Conservation (phyloP, 2,888 invertebrate genomes). For the Parascotia fuliginaria region DNA sequence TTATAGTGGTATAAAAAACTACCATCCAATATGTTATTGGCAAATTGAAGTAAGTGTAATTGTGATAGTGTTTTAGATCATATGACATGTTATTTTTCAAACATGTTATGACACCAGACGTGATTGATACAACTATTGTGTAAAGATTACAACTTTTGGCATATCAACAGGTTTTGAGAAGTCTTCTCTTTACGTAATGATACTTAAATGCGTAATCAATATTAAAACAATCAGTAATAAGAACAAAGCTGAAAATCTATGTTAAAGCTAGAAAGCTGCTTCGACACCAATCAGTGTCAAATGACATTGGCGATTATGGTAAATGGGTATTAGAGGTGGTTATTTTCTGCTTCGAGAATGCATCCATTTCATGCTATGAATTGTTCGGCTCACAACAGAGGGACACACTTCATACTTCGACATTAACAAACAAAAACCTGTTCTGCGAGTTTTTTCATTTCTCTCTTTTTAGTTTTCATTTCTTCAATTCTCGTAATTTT, state of each 20-base stretch:
- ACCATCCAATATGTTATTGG: too few relatives aligned
- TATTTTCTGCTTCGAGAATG: slow-evolving; percentile 42
- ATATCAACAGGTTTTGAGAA: too few relatives aligned
- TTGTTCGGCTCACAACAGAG: slow-evolving; percentile 56
- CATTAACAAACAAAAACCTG: slow-evolving; percentile 75
- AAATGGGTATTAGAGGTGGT: slow-evolving; percentile 45
- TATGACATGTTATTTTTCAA: too few relatives aligned
- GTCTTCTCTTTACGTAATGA: not conserved
- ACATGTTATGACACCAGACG: too few relatives aligned
- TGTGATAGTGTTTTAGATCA: too few relatives aligned
- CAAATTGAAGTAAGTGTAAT: too few relatives aligned
- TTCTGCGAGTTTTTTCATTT: slow-evolving; percentile 56
- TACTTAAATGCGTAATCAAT: slow-evolving; percentile 17
- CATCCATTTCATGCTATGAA: slow-evolving; percentile 65
- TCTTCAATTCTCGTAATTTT: slow-evolving; percentile 78
- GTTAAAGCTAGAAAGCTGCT: slow-evolving; percentile 44
- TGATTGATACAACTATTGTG: too few relatives aligned
- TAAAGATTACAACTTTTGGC: too few relatives aligned
- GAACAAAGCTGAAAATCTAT: slow-evolving; percentile 40
- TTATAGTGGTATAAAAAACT: too few relatives aligned
- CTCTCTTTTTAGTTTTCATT: slow-evolving; percentile 70
- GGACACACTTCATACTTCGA: slow-evolving; percentile 68
- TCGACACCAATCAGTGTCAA: slow-evolving; percentile 35
- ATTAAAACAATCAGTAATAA: slow-evolving; percentile 28
- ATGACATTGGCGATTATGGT: slow-evolving; percentile 29